phyloP scores from a whole-genome alignment of 2,888 invertebrate species.

The Megastigmus dorsalis region DNA sequence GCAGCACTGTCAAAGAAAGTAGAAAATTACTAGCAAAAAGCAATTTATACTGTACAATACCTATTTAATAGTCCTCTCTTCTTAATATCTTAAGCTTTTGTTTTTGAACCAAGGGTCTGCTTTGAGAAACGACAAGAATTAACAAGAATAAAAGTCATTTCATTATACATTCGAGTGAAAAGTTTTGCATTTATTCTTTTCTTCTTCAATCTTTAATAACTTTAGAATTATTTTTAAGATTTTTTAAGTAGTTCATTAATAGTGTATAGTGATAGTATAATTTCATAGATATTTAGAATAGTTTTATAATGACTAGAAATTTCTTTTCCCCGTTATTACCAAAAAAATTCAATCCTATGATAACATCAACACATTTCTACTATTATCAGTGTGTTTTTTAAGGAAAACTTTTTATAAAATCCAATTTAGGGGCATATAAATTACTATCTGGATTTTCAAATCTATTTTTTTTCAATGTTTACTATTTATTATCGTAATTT shows the following conservation, averaged over 20 bases:
- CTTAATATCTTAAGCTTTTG: constrained; percentile 55
- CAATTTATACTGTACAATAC: constrained; percentile 56
- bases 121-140: constrained; percentile 55
- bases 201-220: constrained; percentile 18
- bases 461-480: no score
- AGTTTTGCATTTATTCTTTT: constrained; percentile 47
- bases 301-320: no score
- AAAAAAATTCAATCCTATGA: no score
- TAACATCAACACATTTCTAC: no score
- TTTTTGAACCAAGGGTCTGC: constrained; percentile 53
- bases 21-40: constrained; percentile 52
- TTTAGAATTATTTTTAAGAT: constrained; percentile 33
- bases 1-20: constrained; percentile 53
- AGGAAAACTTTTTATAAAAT: no score
- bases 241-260: constrained; percentile 22
- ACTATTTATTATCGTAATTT: no score
- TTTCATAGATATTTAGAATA: neutral
- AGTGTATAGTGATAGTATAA: neutral
- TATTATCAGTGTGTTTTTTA: no score
- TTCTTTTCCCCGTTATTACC: no score
- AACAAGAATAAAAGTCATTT: constrained; percentile 56
- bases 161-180: constrained; percentile 53
- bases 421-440: no score
- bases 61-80: constrained; percentile 57
- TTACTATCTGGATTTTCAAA: no score